Conservation (phyloP, 2,888 invertebrate species). For the Ormia ochracea region DNA sequence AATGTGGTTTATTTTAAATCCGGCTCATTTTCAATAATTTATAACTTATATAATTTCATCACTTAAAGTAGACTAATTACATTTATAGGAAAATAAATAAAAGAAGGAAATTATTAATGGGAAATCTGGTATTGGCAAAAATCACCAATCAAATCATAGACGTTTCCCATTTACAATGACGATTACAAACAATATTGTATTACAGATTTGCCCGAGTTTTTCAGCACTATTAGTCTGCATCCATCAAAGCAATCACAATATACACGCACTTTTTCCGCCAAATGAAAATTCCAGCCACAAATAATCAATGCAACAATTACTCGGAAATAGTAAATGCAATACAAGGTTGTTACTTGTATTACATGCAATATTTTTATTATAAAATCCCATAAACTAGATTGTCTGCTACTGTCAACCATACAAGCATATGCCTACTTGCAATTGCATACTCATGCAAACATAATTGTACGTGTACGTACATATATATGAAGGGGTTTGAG, state of each 20-base stretch:
- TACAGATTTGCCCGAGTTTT: slow-evolving; percentile 27
- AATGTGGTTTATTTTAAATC: too few species aligned
- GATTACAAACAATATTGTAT: background rate
- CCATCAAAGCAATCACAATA: slow-evolving; percentile 28
- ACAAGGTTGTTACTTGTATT: background rate
- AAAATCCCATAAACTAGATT: slow-evolving; percentile 7
- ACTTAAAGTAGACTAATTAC: background rate
- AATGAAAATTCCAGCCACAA: background rate
- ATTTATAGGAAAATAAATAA: background rate
- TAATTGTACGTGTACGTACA: too few species aligned
- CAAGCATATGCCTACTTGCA: background rate
- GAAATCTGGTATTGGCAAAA: background rate
- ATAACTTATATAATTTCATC: slow-evolving; percentile 16
- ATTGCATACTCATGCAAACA: too few species aligned
- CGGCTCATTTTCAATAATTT: too few species aligned
- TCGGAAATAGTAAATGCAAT: slow-evolving; percentile 47
- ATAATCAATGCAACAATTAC: slow-evolving; percentile 46
- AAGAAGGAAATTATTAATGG: slow-evolving; percentile 42
- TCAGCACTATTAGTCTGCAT: background rate
- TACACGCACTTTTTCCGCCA: slow-evolving; percentile 34
- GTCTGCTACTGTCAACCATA: background rate
- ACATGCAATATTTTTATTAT: background rate
- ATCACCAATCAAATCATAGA: background rate
- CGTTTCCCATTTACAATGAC: background rate
- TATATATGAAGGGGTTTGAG: too few species aligned